Conservation (phyloP, 2,113 vertebrate genomes). For the Smithornis capensis region DNA sequence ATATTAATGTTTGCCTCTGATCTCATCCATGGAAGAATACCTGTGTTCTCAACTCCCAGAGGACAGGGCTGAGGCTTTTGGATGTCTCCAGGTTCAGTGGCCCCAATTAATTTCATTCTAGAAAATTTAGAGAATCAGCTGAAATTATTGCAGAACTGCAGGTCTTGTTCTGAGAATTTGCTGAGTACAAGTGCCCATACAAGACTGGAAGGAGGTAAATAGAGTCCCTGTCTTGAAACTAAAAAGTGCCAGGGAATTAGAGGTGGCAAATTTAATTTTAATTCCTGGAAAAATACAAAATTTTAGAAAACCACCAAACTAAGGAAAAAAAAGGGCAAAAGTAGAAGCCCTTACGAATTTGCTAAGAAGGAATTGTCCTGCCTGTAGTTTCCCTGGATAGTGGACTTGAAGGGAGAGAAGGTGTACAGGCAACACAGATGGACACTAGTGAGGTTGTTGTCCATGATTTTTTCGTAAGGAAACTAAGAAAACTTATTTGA, state of each 20-base stretch:
- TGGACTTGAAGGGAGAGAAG: not conserved
- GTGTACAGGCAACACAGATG: not conserved
- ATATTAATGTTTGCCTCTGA: conserved; percentile 53
- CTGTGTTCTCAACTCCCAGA: conserved; percentile 19
- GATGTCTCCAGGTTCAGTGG: not conserved
- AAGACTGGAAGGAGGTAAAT: not conserved
- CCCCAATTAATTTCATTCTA: not conserved
- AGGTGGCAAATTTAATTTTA: not conserved
- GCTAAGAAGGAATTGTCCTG: not conserved
- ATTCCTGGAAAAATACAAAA: not conserved
- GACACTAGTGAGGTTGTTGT: not conserved
- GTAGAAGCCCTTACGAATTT: not conserved
- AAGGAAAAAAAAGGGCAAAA: not conserved
- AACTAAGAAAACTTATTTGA: not conserved
- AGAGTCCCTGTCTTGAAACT: not conserved
- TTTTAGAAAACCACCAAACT: not conserved
- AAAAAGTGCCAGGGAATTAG: not conserved
- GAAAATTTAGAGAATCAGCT: not conserved
- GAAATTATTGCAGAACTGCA: conserved; percentile 13
- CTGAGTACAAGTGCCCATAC: not conserved
- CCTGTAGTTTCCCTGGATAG: not conserved
- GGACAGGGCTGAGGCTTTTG: conserved; percentile 35
- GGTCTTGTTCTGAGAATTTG: not conserved
- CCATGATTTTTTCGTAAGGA: not conserved
- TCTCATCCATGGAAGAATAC: not conserved